Base-by-base conservation (phyloP, 2,888 invertebrate genomes). In the Scrobipalpa atriplicella region DNA sequence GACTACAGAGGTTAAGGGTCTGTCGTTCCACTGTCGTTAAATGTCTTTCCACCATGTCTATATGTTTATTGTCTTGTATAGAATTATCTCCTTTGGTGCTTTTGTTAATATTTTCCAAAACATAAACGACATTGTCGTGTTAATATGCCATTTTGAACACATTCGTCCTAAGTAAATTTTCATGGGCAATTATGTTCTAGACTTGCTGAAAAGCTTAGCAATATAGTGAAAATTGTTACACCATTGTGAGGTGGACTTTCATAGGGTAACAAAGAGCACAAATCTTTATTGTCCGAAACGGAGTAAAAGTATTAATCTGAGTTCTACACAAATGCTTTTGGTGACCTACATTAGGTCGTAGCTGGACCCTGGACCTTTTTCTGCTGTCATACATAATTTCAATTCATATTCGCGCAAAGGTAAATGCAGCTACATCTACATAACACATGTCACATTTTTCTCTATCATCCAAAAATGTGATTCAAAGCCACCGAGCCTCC, bases 1-100 rank as follows among this genome's bases (percentile, higher is more conserved):
- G 29, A 29, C 38, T 16, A 16, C 13, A 21, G 18, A 29, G 54
- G 54, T 29, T 56, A 56, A 13, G 54, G 52, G 52, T 67, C 68
- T 66, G n/a, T 29, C 21, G 58, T n/a, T 16, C 11, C 21, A 11
- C 19, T 38, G 29, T 58, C 58, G 58, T 58, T 58, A 58, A 58
- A 58, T 16, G 38, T 58, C 58, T 58, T 54, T 54, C 54, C 18
- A 18, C 54, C 21, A 7, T 19, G 18, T 18, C 21, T 54, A 10
- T 54, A 8, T 18, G 18, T 18, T 16, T 36, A 58, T 58, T 21
- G 36, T 58, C 29, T 56, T 29, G 54, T 56, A 56, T 21, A 21
- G 52, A 19, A 52, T 56, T 13, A 29, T 56, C 2, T 13, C 13
- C 21, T 56, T 11, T 56, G 11, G 54, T 11, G 19, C 13, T 13